A percentile compares a stretch with the other conserved stretches of the same genome.
phyloP scores from a whole-genome alignment of 2,797 vertebrate genomes.

The Sebastes diaconus region DNA sequence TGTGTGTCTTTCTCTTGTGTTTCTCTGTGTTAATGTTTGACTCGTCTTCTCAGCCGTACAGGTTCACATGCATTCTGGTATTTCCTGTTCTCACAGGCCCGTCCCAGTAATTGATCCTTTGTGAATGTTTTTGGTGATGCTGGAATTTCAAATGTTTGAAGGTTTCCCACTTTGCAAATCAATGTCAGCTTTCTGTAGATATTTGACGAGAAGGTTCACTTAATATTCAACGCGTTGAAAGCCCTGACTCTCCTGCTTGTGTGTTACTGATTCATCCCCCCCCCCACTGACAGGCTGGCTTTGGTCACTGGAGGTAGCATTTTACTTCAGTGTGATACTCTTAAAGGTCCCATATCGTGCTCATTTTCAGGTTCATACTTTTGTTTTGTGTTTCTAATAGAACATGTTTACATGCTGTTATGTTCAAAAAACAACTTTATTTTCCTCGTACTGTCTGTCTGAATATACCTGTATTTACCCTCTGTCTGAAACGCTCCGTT shows the following conservation, averaged over 20 bases:
- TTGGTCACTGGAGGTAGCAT: neutral
- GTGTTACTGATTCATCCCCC: neutral
- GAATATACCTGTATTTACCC: too few species aligned
- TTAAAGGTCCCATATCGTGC: neutral
- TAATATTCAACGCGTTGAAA: constrained; percentile 2
- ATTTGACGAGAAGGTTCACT: constrained; percentile 10
- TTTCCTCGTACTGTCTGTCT: too few species aligned
- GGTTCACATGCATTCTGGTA: constrained; percentile 21
- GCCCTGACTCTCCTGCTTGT: neutral
- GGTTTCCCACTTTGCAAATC: constrained; percentile 8
- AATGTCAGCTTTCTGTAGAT: constrained; percentile 15
- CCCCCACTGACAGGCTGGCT: neutral
- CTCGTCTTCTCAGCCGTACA: constrained; percentile 1
- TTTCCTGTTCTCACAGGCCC: constrained; percentile 40
- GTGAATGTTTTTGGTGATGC: constrained; percentile 2
- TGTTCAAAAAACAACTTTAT: too few species aligned
- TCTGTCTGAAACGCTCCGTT: too few species aligned
- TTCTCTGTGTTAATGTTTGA: constrained; percentile 46
- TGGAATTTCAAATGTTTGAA: neutral
- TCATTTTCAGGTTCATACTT: too few species aligned
- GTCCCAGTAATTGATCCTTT: neutral
- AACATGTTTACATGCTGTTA: too few species aligned
- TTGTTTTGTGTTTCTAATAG: too few species aligned
- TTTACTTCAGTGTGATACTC: neutral
- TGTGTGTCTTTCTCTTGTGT: neutral